Percentiles rank a stretch among this genome's conserved stretches.
These are phyloP conservation scores for Peromyscus leucopus DNA, from an alignment of 2,113 vertebrate species.

Conservation along the genomic window DNA sequence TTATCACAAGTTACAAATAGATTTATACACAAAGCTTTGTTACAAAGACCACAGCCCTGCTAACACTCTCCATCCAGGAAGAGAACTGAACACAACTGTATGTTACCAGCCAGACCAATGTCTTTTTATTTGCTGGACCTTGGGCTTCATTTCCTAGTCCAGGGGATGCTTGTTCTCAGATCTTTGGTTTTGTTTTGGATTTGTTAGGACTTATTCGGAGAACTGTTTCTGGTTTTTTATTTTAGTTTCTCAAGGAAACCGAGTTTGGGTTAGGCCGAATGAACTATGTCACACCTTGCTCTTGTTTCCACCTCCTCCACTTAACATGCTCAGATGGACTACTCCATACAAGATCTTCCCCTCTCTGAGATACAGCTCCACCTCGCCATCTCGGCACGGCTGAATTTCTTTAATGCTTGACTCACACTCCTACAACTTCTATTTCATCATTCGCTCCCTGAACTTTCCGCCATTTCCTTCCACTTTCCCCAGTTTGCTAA, in stretches of 20 bases:
- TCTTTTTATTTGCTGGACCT: constrained; percentile 39
- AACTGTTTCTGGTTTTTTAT: constrained; percentile 47
- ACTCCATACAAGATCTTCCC: background rate
- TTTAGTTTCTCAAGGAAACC: constrained; percentile 61
- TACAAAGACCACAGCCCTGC: background rate
- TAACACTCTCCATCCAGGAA: background rate
- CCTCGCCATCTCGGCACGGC: background rate
- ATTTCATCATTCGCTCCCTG: background rate
- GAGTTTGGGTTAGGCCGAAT: background rate
- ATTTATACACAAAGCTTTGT: background rate
- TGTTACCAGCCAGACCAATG: constrained; percentile 9
- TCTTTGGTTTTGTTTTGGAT: constrained; percentile 47
- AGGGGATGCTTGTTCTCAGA: background rate
- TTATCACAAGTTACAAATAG: background rate
- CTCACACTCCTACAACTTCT: background rate
- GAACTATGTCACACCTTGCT: background rate
- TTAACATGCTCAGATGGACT: background rate
- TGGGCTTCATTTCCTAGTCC: constrained; percentile 39
- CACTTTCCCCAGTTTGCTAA: constrained; percentile 1
- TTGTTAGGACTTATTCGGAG: constrained; percentile 18
- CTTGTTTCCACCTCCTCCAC: background rate
- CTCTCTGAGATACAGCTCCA: background rate
- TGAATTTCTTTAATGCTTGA: constrained; percentile 13
- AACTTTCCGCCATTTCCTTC: background rate
- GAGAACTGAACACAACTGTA: background rate